Base-by-base conservation (phyloP, 2,113 vertebrate species). In the Scolopax mira region DNA sequence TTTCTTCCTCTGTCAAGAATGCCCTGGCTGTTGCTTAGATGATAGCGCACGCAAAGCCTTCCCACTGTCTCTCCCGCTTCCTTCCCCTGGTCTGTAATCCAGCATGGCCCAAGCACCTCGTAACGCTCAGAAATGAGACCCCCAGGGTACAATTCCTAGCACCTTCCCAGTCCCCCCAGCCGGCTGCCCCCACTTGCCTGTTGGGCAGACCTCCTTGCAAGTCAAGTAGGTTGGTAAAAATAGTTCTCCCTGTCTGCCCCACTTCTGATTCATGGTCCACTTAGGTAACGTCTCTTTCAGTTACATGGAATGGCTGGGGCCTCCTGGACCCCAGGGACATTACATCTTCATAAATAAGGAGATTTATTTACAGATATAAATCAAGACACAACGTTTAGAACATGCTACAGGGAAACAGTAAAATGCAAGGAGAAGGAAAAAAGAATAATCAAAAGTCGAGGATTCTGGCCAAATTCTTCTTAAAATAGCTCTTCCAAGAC, bases 241-340 rank as follows among this genome's bases (percentile, higher is more conserved):
- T 91, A 97, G 85, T 79, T 96, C 91, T 90, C 48, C 95, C 66
- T 78, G 93, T 88, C 96, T 96, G 93, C 37, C 94, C 84, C 86
- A 81, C 27, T 96, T 96, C 94, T 97, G 96, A 97, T 97, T 97
- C 97, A 97, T 97, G 90, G 94, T 85, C 94, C 92, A 97, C 96
- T 97, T 97, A 97, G 97, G 97, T 97, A 97, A 97, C 80, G 97
- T 97, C 97, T 97, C 97, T 94, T 96, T 96, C 87, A 65, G 93
- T 94, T 95, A 72, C 87, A 93, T 25, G 92, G 92, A 96, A 96
- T 83, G 82, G 89, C 97, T 96, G 92, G 93, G 96, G 95, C 97
- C 95, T 91, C 89, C 74, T 81, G 92, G 93, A 95, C 95, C 95
- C 92, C 80, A 88, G 96, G 94, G 96, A 97, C 87, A 97, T 97